Conservation (phyloP, 1,140 invertebrate species). For the Drosophila tani region DNA sequence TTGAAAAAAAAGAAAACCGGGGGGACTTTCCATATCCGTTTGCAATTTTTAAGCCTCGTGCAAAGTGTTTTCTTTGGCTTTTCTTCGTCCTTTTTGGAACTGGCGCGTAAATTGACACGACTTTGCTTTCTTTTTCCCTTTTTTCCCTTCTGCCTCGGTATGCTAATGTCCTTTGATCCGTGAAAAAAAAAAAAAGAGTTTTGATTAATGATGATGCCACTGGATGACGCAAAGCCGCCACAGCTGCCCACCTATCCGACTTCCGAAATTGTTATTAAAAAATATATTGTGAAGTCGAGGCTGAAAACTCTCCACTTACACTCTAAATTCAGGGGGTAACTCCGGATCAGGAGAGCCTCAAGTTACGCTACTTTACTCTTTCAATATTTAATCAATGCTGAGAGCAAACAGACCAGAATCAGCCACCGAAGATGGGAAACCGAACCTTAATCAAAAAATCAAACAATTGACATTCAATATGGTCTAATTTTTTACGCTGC, state of each 20-base stretch:
- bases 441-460: slow-evolving; percentile 79
- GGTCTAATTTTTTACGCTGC: slow-evolving; percentile 84
- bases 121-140: slow-evolving; percentile 66
- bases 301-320: slow-evolving; percentile 40
- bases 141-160: slow-evolving; percentile 61
- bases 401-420: slow-evolving; percentile 44
- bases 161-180: slow-evolving; percentile 66
- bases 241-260: slow-evolving; percentile 53
- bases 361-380: slow-evolving; percentile 71
- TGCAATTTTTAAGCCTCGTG: slow-evolving; percentile 70
- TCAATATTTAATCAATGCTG: slow-evolving; percentile 80
- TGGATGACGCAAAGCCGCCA: slow-evolving; percentile 50
- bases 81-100: slow-evolving; percentile 14
- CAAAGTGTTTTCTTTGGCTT: slow-evolving; percentile 55
- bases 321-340: slow-evolving; percentile 6
- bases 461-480: slow-evolving; percentile 85
- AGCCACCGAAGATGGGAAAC: slow-evolving; percentile 20
- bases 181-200: slow-evolving; percentile 70
- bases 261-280: slow-evolving; percentile 39
- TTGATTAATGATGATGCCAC: slow-evolving; percentile 81
- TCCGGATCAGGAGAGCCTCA: slow-evolving; percentile 36
- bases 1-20: not conserved
- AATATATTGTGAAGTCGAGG: slow-evolving; percentile 21
- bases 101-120: slow-evolving; percentile 77
- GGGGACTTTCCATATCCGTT: slow-evolving; percentile 72